phyloP scores from a whole-genome alignment of 2,888 invertebrate genomes.

The Aquatica leii region DNA sequence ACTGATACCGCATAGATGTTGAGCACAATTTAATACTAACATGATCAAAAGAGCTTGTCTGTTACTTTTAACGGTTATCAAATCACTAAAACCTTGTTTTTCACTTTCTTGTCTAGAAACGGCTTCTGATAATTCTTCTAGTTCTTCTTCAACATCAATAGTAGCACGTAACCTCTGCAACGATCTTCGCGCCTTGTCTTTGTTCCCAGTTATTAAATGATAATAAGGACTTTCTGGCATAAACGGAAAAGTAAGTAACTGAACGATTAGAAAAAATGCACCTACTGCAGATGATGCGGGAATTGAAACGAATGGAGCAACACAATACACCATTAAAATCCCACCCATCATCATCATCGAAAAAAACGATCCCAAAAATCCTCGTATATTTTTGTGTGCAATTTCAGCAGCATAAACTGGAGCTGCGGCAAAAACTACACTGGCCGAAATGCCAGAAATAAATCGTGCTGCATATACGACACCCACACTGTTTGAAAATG shows the following conservation, averaged over 20 bases:
- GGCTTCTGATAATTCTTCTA: conserved; percentile 52
- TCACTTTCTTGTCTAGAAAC: conserved; percentile 53
- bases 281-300: conserved; percentile 53
- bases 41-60: conserved; percentile 55
- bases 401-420: conserved; percentile 59
- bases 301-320: conserved; percentile 54
- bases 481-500: conserved; percentile 49
- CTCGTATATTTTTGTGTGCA: conserved; percentile 57
- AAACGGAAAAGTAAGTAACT: conserved; percentile 52
- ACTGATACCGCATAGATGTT: conserved; percentile 56
- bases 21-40: conserved; percentile 54
- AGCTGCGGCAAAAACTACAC: conserved; percentile 57
- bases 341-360: conserved; percentile 58
- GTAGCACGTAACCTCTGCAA: conserved; percentile 46
- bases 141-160: conserved; percentile 49
- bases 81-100: conserved; percentile 48
- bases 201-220: conserved; percentile 49
- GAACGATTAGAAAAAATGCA: conserved; percentile 26
- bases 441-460: conserved; percentile 56
- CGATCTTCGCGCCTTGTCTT: conserved; percentile 50
- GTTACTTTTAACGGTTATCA: conserved; percentile 54
- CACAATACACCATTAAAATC: conserved; percentile 54
- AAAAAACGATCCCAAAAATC: conserved; percentile 56
- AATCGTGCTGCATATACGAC: conserved; percentile 55
- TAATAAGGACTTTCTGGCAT: conserved; percentile 59